These are phyloP conservation scores for Villa cingulata DNA, from an alignment of 2,888 invertebrate species.

Conservation along the genomic window DNA sequence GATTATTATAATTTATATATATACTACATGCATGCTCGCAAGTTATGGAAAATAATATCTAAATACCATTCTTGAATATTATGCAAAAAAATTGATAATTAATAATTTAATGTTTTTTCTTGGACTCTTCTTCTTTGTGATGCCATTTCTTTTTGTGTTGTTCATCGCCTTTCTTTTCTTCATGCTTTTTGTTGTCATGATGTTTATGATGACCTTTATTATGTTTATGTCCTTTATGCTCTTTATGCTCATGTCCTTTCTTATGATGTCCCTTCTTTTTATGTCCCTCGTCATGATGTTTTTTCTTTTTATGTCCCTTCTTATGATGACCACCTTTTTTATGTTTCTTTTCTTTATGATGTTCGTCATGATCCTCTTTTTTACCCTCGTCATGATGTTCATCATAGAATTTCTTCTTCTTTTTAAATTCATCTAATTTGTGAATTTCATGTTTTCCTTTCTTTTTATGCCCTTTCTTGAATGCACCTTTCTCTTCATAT, in stretches of 20 bases:
- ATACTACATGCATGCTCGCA: too few relatives aligned
- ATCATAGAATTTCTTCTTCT: slow-evolving; percentile 75
- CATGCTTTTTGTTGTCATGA: slow-evolving; percentile 59
- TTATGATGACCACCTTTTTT: slow-evolving; percentile 71
- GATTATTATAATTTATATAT: too few relatives aligned
- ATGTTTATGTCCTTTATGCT: slow-evolving; percentile 66
- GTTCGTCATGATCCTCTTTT: slow-evolving; percentile 68
- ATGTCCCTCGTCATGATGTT: slow-evolving; percentile 61
- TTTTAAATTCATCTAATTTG: slow-evolving; percentile 73
- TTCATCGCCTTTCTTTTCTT: slow-evolving; percentile 66
- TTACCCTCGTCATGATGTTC: slow-evolving; percentile 71
- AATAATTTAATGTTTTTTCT: neutral
- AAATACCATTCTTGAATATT: too few relatives aligned
- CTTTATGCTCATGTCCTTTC: slow-evolving; percentile 67
- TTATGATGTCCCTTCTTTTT: slow-evolving; percentile 69
- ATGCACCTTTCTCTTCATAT: slow-evolving; percentile 46
- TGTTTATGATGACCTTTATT: slow-evolving; percentile 65
- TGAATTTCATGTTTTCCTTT: slow-evolving; percentile 77
- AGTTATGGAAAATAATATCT: too few relatives aligned
- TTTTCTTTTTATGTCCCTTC: slow-evolving; percentile 67
- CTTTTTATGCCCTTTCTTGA: slow-evolving; percentile 73
- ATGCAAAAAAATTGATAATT: too few relatives aligned
- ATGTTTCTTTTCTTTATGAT: slow-evolving; percentile 65
- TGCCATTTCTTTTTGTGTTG: slow-evolving; percentile 63
- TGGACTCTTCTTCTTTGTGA: slow-evolving; percentile 16